Evolutionary conservation across 2,888 invertebrate genomes (phyloP), one percentile per base, ranked within the genome.

Genomic region (Thereva unica): DNA sequence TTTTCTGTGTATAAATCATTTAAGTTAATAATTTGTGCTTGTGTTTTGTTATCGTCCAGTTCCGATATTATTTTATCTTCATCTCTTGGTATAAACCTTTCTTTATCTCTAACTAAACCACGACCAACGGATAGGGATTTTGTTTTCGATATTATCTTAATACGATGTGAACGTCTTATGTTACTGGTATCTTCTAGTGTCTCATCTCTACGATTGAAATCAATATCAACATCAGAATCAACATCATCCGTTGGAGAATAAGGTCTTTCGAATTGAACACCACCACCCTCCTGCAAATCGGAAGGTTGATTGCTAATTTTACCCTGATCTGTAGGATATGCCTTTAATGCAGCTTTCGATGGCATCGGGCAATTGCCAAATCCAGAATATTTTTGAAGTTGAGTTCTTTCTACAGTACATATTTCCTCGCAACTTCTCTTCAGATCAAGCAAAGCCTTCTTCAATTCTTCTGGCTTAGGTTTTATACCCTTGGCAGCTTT

Each of bases 161-260:
- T 90, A 69, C 91, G 85, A 76, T 85, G 90, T 5, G 91, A 91
- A 54, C 91, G 83, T 23, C 91, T 82, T 0, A 91, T 88, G n/a
- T 84, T 42, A 5, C 40, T 56, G n/a, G 10, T 49, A 12, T 41
- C 44, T 12, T 67, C 56, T 8, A 41, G 40, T 12, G 40, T n/a
- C 1, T 54, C 56, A 41, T 49, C 37, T 40, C 50, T 57, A 10
- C 23, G 23, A 23, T 23, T 23, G 23, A 23, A 23, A 23, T 23
- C 23, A 23, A 23, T 23, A 23, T 23, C 23, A 2, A 23, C 23
- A 23, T 23, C 23, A 23, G 23, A 23, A 23, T 23, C 23, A 23
- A 23, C 23, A 23, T 50, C 50, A 23, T 57, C 66, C 23, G 42
- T 66, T 2, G 57, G 37, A 35, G 49, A 59, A 5, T 47, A 23